Conservation (phyloP, 2,888 invertebrate genomes). For the Bhutanitis thaidina region DNA sequence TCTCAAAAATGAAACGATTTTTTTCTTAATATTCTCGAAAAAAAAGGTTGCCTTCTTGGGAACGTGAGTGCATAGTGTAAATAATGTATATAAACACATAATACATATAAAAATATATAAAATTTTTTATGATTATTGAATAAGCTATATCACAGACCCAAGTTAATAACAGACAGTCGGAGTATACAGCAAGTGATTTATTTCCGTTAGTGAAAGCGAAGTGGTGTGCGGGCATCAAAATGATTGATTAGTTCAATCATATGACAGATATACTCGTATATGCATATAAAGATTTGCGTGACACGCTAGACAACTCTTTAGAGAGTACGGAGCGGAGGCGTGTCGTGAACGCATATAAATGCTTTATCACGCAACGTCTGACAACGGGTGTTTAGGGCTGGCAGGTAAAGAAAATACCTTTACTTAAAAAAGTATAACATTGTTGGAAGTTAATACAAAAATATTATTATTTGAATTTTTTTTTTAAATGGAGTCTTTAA, state of each 20-base stretch:
- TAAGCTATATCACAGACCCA: too few relatives aligned
- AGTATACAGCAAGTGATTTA: slow-evolving; percentile 9
- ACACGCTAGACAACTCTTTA: slow-evolving; percentile 23
- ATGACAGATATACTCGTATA: slow-evolving; percentile 24
- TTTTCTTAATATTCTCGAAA: too few relatives aligned
- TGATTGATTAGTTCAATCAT: slow-evolving; percentile 32
- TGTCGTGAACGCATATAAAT: slow-evolving; percentile 8
- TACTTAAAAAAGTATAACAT: neutral
- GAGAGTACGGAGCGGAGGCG: slow-evolving; percentile 16
- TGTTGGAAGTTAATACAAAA: too few relatives aligned
- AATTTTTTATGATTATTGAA: too few relatives aligned
- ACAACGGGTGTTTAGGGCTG: slow-evolving; percentile 13
- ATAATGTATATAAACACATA: too few relatives aligned
- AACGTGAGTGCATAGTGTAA: too few relatives aligned
- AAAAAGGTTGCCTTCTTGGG: too few relatives aligned
- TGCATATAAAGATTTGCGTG: slow-evolving; percentile 27
- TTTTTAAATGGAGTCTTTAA: too few relatives aligned
- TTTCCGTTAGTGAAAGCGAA: slow-evolving; percentile 25
- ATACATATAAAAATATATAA: too few relatives aligned
- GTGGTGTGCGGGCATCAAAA: slow-evolving; percentile 25
- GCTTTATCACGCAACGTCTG: slow-evolving; percentile 14
- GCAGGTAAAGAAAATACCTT: neutral
- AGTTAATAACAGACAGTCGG: too few relatives aligned
- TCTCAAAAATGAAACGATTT: too few relatives aligned
- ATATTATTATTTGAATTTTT: too few relatives aligned